Evolutionary conservation across 2,888 invertebrate genomes (phyloP), one percentile per base, ranked within the genome.

Genomic region (Boloria euphrosyne): DNA sequence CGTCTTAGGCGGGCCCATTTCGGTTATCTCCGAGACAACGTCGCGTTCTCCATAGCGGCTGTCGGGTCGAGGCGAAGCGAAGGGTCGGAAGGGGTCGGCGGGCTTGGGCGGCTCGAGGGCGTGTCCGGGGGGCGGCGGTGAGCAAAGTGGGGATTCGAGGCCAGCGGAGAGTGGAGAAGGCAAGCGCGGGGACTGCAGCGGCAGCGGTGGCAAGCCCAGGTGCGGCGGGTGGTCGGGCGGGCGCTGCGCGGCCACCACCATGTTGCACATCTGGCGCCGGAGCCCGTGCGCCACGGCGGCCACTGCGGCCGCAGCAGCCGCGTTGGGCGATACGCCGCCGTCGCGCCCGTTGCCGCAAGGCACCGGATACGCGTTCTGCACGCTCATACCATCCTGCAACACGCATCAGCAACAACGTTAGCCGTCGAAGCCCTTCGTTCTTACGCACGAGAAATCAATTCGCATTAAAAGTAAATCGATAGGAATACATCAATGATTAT

Each of bases 261-360:
- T 95, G 85, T 94, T 95, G 93, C 95, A 96, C 96, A 97, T 96
- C 87, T 97, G 97, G 75, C 97, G 97, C 60, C 97, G 94, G 66
- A 97, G 92, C 52, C 96, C 96, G 89, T 96, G 96, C 16, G 97
- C 97, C 64, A 97, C 97, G 17, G 96, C 96, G 13, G 96, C 96
- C 50, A 97, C 96, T 47, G 97, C 97, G 46, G 97, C 97, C 60
- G 97, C 96, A 53, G 95, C 95, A 17, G 96, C 96, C 13, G 95
- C 95, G 82, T 93, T 94, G 76, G 87, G 93, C 63, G 92, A 93
- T 83, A 92, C 89, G 68, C 89, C 90, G 14, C 92, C 93, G 53
- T 93, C 92, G 73, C 93, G 89, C 17, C 93, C 93, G 82, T 93
- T 93, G 72, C 93, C 92, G 77, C 93, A 93, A 2, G 87, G 85